phyloP scores from a whole-genome alignment of 2,888 invertebrate species.

The Acleris holmiana region DNA sequence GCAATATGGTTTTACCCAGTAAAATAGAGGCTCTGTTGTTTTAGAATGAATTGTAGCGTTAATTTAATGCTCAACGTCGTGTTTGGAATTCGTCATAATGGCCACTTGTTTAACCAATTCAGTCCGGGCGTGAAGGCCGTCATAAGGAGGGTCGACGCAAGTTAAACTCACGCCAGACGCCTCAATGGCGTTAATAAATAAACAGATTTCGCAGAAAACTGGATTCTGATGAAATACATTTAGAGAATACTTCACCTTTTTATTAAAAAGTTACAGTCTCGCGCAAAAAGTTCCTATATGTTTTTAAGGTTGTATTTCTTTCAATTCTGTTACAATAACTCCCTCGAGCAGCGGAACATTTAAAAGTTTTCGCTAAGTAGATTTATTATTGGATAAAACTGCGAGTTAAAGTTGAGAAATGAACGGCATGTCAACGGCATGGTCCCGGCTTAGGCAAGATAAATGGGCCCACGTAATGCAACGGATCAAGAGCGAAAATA shows the following conservation, averaged over 20 bases:
- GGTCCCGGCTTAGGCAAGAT: slow-evolving; percentile 66
- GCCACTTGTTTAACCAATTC: slow-evolving; percentile 29
- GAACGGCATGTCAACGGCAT: slow-evolving; percentile 72
- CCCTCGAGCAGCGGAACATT: slow-evolving; percentile 38
- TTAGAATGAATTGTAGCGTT: not conserved
- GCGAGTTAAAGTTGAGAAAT: slow-evolving; percentile 63
- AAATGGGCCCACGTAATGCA: slow-evolving; percentile 70
- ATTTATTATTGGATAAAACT: slow-evolving; percentile 67
- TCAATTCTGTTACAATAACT: not conserved
- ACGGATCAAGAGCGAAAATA: slow-evolving; percentile 52
- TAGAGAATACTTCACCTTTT: not conserved
- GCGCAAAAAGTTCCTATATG: not conserved
- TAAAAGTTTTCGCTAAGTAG: slow-evolving; percentile 52
- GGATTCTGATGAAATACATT: slow-evolving; percentile 16
- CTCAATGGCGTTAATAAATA: slow-evolving; percentile 26
- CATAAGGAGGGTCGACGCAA: slow-evolving; percentile 29
- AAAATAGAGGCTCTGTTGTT: not conserved
- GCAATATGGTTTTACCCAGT: not conserved
- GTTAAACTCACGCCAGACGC: slow-evolving; percentile 14
- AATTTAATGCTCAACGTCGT: not conserved
- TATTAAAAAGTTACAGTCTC: not conserved
- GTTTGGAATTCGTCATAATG: slow-evolving; percentile 8
- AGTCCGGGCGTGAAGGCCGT: slow-evolving; percentile 13
- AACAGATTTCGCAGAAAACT: slow-evolving; percentile 30
- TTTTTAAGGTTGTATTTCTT: not conserved